Evolutionary conservation across 1,140 invertebrate genomes (phyloP).

Genomic region (Rhopalosiphum padi): DNA sequence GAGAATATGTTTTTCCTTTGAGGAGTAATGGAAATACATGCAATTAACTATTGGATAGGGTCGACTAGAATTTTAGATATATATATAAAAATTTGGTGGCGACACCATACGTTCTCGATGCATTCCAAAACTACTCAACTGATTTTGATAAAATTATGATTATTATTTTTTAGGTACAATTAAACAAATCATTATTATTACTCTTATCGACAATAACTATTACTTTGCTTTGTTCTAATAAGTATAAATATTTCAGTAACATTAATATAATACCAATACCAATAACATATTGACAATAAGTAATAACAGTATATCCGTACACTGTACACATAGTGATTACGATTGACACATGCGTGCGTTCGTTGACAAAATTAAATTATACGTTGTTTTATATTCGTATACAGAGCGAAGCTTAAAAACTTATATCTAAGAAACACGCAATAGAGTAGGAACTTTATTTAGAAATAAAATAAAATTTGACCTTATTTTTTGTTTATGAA

Average conservation of each 20-base stretch:
- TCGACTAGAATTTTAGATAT: too few species aligned
- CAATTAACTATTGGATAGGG: too few species aligned
- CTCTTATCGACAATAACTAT: background rate
- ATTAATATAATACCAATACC: background rate
- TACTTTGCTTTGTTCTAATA: background rate
- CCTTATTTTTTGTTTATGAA: background rate
- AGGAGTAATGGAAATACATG: too few species aligned
- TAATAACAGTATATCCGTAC: background rate
- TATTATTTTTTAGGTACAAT: background rate
- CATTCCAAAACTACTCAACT: too few species aligned
- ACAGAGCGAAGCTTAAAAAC: background rate
- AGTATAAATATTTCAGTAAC: too few species aligned
- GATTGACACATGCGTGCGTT: background rate
- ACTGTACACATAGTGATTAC: background rate
- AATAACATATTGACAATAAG: background rate
- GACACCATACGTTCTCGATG: too few species aligned
- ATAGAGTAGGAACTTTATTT: background rate
- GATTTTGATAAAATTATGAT: too few species aligned
- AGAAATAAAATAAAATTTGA: background rate
- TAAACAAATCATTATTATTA: background rate
- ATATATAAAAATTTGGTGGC: too few species aligned
- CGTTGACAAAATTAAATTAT: constrained; percentile 1
- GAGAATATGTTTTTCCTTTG: too few species aligned
- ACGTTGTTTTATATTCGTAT: background rate
- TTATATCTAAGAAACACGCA: background rate